A percentile compares a stretch with the other conserved stretches of the same genome.
These are phyloP conservation scores for Anagyrus pseudococci DNA, from an alignment of 2,888 invertebrate genomes.

Conservation along the genomic window DNA sequence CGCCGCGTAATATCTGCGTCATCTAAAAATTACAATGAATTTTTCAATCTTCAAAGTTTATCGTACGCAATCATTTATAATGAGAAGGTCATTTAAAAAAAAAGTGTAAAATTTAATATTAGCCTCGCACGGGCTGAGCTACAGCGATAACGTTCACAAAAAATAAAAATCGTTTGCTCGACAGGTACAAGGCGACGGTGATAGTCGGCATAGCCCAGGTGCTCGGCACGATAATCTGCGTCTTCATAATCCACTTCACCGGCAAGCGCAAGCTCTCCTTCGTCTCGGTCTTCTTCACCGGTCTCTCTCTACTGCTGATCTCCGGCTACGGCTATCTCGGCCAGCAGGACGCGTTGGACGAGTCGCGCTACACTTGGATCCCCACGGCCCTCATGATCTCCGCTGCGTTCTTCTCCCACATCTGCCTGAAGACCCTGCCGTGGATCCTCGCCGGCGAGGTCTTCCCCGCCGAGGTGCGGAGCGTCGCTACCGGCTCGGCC, in stretches of 20 bases:
- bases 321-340: conserved; percentile 65
- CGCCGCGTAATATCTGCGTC: no score
- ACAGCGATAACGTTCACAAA: background rate
- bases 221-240: conserved; percentile 71
- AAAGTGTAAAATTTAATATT: no score
- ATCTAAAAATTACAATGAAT: no score
- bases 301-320: conserved; percentile 70
- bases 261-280: conserved; percentile 77
- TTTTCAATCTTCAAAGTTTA: no score
- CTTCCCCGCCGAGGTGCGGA: conserved; percentile 64
- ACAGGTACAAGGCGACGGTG: conserved; percentile 73
- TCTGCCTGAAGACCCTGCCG: conserved; percentile 75
- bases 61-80: no score
- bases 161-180: background rate
- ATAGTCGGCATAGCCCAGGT: conserved; percentile 76
- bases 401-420: conserved; percentile 74
- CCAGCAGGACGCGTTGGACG: conserved; percentile 37
- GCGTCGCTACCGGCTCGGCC: conserved; percentile 75
- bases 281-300: conserved; percentile 72
- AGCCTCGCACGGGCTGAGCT: no score
- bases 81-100: background rate
- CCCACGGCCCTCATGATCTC: conserved; percentile 72
- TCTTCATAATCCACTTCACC: conserved; percentile 72
- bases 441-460: conserved; percentile 86
- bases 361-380: conserved; percentile 65